Percentiles rank a stretch among this genome's conserved stretches.
Conservation (phyloP, 2,888 invertebrate genomes). For the Cataglyphis albicans region DNA sequence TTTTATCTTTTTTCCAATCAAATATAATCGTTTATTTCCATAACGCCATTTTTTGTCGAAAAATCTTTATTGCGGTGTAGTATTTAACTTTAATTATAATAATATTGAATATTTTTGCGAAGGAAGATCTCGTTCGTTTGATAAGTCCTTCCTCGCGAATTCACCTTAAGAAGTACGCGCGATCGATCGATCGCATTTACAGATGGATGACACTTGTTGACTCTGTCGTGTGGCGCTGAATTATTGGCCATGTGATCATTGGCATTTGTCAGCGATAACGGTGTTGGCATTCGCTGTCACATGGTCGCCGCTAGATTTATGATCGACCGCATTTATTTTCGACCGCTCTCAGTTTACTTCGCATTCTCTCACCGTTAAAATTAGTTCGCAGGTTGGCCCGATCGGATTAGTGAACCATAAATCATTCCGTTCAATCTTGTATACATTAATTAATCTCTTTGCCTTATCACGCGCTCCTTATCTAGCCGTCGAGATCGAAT, state of each 20-base stretch:
- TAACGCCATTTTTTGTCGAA: neutral
- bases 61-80: neutral
- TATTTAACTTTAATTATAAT: neutral
- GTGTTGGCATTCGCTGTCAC: constrained; percentile 25
- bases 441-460: constrained; percentile 11
- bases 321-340: constrained; percentile 2
- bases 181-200: constrained; percentile 14
- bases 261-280: constrained; percentile 31
- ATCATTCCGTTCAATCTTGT: neutral
- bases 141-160: neutral
- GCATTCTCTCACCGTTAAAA: constrained; percentile 30
- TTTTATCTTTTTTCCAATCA: neutral
- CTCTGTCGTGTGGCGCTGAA: neutral
- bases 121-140: neutral
- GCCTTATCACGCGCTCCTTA: neutral
- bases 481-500: neutral
- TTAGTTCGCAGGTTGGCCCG: neutral
- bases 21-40: neutral
- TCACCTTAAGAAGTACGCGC: neutral
- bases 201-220: constrained; percentile 4
- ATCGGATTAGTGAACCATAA: neutral
- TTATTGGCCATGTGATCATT: constrained; percentile 30
- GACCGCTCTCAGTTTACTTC: neutral
- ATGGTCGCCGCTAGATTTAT: constrained; percentile 24
- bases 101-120: neutral